These are phyloP conservation scores for Acronicta psi DNA, from an alignment of 2,888 invertebrate species.

Conservation along the genomic window DNA sequence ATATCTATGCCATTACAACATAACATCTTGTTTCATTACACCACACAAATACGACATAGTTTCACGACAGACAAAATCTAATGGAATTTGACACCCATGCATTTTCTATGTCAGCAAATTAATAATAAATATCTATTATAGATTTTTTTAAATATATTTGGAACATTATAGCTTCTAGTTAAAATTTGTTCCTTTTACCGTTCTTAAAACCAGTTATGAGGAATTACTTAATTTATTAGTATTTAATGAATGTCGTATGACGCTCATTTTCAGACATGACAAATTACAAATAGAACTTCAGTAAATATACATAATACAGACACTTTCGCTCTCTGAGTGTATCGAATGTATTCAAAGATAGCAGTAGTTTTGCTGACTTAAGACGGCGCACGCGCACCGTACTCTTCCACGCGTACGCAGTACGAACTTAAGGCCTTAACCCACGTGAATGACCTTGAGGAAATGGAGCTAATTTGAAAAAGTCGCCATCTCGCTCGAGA, in stretches of 20 bases:
- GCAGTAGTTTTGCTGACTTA: conserved; percentile 38
- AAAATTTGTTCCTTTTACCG: no score
- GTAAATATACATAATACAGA: conserved; percentile 34
- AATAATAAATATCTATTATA: not conserved
- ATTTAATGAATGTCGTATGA: no score
- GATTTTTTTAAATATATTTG: no score
- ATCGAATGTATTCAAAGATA: conserved; percentile 54
- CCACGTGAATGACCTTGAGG: no score
- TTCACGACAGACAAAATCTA: not conserved
- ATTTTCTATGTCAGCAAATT: not conserved
- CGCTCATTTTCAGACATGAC: conserved; percentile 8
- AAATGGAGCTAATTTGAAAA: no score
- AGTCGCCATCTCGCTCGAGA: no score
- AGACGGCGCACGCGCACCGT: conserved; percentile 18
- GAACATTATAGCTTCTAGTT: no score
- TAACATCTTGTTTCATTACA: conserved; percentile 26
- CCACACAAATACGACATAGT: conserved; percentile 7
- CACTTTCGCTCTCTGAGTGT: conserved; percentile 54
- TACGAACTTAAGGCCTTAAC: no score
- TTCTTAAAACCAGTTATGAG: no score
- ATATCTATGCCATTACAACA: conserved; percentile 35
- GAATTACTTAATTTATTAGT: no score
- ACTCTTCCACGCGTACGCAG: conserved; percentile 8
- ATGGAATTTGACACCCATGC: not conserved
- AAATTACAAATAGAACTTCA: conserved; percentile 26